Evolutionary conservation across 1,140 invertebrate species (phyloP).

Genomic region (Kradibia gibbosae): DNA sequence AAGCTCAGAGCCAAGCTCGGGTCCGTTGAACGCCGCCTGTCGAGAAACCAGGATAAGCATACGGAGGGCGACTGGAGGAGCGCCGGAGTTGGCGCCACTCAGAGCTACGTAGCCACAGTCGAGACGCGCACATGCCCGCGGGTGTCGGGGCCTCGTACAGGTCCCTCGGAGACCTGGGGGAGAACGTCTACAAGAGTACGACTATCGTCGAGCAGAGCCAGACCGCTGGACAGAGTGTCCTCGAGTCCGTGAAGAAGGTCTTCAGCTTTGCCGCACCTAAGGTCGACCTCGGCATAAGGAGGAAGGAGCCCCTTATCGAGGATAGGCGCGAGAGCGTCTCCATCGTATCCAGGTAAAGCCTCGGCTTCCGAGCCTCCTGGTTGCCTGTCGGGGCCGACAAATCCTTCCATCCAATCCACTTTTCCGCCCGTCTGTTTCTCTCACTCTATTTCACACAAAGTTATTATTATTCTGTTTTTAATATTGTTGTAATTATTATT

Average conservation of each 20-base stretch:
- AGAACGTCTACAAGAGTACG: constrained; percentile 78
- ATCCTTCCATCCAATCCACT: no score
- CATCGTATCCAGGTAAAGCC: constrained; percentile 74
- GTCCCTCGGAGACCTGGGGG: constrained; percentile 75
- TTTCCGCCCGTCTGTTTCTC: no score
- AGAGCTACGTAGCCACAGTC: constrained; percentile 40
- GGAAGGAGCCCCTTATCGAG: constrained; percentile 74
- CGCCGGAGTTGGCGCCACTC: constrained; percentile 46
- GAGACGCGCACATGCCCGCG: constrained; percentile 70
- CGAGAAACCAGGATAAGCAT: neutral
- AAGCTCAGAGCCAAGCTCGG: constrained; percentile 1
- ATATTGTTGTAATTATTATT: no score
- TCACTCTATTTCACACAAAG: no score
- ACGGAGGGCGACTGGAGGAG: constrained; percentile 7
- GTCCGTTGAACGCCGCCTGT: neutral
- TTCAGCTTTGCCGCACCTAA: constrained; percentile 74
- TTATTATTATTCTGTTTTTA: no score
- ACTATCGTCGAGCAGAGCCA: constrained; percentile 75
- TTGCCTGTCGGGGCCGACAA: neutral
- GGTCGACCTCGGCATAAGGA: constrained; percentile 66
- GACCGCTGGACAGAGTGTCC: constrained; percentile 71
- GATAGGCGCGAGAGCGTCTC: constrained; percentile 70
- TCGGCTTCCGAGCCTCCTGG: neutral
- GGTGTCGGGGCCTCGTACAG: constrained; percentile 78
- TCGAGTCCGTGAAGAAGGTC: constrained; percentile 78